A percentile compares a stretch with the other conserved stretches of the same genome.
Evolutionary conservation across 2,888 invertebrate species (phyloP).

Genomic region (Lingula anatina): DNA sequence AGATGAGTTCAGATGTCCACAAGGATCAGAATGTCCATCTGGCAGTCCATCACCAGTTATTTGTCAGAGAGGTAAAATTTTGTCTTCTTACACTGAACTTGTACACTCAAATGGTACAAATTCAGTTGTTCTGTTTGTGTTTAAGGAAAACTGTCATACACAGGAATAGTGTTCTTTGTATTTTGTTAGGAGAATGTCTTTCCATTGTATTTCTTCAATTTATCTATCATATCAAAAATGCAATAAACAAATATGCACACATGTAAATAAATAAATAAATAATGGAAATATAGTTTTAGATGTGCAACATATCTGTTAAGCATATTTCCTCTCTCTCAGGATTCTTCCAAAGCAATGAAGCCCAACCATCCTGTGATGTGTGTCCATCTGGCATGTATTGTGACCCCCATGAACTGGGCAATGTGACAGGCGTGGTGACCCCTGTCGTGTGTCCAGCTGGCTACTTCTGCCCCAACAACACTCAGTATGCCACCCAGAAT

Average conservation of each 20-base stretch:
- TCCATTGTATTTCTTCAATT: neutral
- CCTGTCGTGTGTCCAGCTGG: constrained; percentile 36
- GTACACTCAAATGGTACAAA: neutral
- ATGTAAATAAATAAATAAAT: too few species aligned
- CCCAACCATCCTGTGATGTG: constrained; percentile 21
- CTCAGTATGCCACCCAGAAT: constrained; percentile 29
- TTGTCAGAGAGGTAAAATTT: constrained; percentile 28
- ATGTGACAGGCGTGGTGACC: constrained; percentile 33
- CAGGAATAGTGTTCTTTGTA: neutral
- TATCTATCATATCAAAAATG: too few species aligned
- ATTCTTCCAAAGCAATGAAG: constrained; percentile 23
- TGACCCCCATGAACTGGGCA: constrained; percentile 38
- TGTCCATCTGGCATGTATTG: constrained; percentile 39
- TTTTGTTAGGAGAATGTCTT: neutral
- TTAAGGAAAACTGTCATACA: neutral
- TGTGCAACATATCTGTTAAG: too few species aligned
- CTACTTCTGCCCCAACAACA: constrained; percentile 36
- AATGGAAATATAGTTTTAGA: too few species aligned
- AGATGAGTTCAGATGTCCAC: constrained; percentile 25
- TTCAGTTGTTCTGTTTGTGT: neutral
- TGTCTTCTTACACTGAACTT: neutral
- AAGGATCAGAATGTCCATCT: constrained; percentile 35
- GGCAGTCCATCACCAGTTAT: constrained; percentile 31
- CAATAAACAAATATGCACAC: too few species aligned
- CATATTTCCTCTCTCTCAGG: too few species aligned